Percentiles rank a stretch among this genome's conserved stretches.
Conservation (phyloP, 2,113 vertebrate genomes). For the Eira barbara region DNA sequence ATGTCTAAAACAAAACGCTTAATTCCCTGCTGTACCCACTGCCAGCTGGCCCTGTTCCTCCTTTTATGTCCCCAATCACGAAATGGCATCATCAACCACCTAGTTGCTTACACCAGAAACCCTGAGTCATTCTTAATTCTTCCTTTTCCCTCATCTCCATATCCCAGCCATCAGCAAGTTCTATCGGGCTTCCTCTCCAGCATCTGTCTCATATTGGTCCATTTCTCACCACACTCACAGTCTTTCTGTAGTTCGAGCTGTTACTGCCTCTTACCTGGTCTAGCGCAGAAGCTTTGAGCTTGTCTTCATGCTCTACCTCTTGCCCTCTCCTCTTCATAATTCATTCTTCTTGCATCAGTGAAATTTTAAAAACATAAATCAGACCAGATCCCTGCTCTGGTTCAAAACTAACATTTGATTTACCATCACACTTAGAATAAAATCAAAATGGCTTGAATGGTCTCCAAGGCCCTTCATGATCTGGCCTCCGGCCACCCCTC, state of each 20-base stretch:
- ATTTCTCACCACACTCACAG: background rate
- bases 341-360: background rate
- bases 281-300: background rate
- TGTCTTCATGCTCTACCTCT: background rate
- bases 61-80: slow-evolving; percentile 34
- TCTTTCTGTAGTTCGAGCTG: background rate
- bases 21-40: slow-evolving; percentile 32
- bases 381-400: background rate
- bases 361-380: background rate
- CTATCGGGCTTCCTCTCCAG: background rate
- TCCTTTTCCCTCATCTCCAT: background rate
- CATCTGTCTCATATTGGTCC: background rate
- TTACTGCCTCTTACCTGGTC: background rate
- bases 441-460: background rate
- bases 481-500: background rate
- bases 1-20: slow-evolving; percentile 59
- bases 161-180: background rate
- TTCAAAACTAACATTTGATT: background rate
- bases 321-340: background rate
- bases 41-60: slow-evolving; percentile 48
- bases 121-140: slow-evolving; percentile 32
- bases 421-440: background rate
- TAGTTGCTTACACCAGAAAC: slow-evolving; percentile 17
- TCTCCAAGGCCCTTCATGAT: background rate
- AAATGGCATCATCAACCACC: slow-evolving; percentile 40